Evolutionary conservation across 2,888 invertebrate species (phyloP).

Genomic region (Empis livida): DNA sequence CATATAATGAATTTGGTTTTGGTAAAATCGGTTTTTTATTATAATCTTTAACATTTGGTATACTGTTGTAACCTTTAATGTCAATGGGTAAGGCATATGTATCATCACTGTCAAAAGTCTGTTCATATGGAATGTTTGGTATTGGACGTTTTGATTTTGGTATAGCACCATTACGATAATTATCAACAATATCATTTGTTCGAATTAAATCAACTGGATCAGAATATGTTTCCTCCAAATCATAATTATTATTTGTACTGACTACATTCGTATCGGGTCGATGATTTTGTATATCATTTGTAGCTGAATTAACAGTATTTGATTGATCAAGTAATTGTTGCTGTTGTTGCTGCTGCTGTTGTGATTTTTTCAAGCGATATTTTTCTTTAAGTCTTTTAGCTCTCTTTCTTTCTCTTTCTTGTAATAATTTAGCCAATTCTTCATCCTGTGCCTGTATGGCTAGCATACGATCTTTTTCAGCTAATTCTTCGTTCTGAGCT

Average conservation of each 20-base stretch:
- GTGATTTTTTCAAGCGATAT: conserved; percentile 44
- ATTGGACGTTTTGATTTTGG: no score
- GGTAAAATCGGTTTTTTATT: not conserved
- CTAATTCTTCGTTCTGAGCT: not conserved
- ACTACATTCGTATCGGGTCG: not conserved
- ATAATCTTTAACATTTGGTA: not conserved
- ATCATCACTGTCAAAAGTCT: not conserved
- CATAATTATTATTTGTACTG: not conserved
- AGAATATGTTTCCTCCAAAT: not conserved
- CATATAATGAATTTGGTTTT: not conserved
- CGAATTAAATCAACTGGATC: not conserved
- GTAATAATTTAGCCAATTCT: conserved; percentile 61
- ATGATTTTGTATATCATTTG: not conserved
- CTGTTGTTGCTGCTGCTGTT: not conserved
- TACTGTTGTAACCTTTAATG: no score
- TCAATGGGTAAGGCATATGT: not conserved
- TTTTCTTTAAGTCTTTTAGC: conserved; percentile 56
- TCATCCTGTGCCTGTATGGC: conserved; percentile 72
- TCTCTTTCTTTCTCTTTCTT: conserved; percentile 59
- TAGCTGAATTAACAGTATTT: not conserved
- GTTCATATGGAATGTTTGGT: no score
- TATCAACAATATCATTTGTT: not conserved
- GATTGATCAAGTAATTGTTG: not conserved
- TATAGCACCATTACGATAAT: no score
- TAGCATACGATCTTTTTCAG: conserved; percentile 46